Percentiles rank a stretch among this genome's conserved stretches.
Conservation (phyloP, 1,140 invertebrate genomes). For the Drosophila kanapiae region DNA sequence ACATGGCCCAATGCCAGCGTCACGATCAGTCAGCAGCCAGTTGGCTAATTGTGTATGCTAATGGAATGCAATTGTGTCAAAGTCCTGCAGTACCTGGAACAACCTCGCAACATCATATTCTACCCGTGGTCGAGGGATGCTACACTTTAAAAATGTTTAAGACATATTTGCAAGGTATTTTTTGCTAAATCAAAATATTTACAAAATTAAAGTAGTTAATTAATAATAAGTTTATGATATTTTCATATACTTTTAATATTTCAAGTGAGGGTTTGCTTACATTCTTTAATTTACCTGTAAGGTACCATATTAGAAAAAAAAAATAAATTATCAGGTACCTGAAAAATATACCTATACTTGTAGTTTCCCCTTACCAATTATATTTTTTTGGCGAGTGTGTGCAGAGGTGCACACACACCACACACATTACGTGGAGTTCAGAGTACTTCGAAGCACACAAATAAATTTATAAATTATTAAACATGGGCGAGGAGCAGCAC, state of each 20-base stretch:
- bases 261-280: neutral
- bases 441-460: conserved; percentile 59
- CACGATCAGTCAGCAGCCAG: conserved; percentile 61
- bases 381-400: conserved; percentile 4
- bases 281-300: too few relatives aligned
- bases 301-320: neutral
- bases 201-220: neutral
- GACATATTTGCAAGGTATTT: accelerated
- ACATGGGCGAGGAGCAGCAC: conserved; percentile 40
- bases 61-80: conserved; percentile 82
- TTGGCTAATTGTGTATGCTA: conserved; percentile 81
- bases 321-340: neutral
- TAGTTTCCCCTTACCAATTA: too few relatives aligned
- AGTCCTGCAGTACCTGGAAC: conserved; percentile 73
- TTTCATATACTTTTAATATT: neutral
- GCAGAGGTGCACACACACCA: conserved; percentile 9
- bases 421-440: conserved; percentile 69
- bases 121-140: conserved; percentile 25
- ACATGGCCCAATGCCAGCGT: conserved; percentile 58
- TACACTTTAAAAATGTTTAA: neutral
- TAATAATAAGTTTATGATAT: neutral
- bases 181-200: neutral
- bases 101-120: conserved; percentile 42
- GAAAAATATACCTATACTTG: neutral
- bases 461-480: conserved; percentile 83